Evolutionary conservation across 2,113 vertebrate species (phyloP).

Genomic region (Ophiodon elongatus): DNA sequence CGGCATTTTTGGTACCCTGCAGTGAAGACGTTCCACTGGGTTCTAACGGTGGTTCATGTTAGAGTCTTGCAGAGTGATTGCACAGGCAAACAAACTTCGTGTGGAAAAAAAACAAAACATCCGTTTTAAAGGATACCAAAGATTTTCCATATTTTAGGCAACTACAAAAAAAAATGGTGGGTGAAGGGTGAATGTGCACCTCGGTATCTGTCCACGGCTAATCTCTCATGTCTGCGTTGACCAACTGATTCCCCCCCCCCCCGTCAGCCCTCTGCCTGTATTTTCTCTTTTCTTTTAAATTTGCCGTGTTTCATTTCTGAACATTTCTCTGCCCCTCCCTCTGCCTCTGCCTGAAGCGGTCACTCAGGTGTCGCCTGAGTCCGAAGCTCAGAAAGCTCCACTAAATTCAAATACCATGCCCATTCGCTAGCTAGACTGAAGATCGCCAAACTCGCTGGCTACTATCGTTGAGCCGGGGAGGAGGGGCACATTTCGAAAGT

Average conservation of each 20-base stretch:
- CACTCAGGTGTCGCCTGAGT: not conserved
- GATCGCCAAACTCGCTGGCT: not conserved
- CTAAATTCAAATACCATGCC: not conserved
- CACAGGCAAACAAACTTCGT: not conserved
- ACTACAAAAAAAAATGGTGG: conserved; percentile 3
- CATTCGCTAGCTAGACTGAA: not conserved
- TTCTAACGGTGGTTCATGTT: conserved; percentile 8
- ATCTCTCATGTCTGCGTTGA: too few species aligned
- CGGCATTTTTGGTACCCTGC: not conserved
- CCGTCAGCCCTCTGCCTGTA: not conserved
- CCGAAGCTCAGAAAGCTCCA: not conserved
- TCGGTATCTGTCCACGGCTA: too few species aligned
- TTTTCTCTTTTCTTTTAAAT: not conserved
- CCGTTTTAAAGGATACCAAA: not conserved
- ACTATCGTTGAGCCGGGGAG: not conserved
- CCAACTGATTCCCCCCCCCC: not conserved
- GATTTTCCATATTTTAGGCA: conserved; percentile 4
- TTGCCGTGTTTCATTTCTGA: not conserved
- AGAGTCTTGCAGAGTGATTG: conserved; percentile 1
- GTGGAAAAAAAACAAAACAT: not conserved
- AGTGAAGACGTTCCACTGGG: conserved; percentile 16
- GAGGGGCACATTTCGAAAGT: not conserved
- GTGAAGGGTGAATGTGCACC: not conserved
- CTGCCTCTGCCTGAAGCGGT: not conserved
- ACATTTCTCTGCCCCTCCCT: not conserved